phyloP scores from a whole-genome alignment of 2,797 vertebrate genomes.

The Notolepis coatsorum region DNA sequence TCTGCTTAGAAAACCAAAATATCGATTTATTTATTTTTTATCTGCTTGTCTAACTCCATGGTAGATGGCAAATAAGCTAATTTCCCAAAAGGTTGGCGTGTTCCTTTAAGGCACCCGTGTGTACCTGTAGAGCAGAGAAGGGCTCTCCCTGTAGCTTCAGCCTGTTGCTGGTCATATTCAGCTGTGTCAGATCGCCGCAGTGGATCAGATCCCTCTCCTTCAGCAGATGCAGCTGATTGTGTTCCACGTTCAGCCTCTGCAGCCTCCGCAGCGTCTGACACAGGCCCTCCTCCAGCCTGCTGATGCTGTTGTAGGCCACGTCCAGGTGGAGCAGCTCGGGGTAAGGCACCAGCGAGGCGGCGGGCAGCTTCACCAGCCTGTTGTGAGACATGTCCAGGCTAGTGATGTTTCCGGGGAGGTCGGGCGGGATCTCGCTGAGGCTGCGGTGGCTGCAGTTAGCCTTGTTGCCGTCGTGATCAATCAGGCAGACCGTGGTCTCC shows the following conservation, averaged over 20 bases:
- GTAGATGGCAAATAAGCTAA: no score
- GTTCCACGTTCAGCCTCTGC: constrained; percentile 81
- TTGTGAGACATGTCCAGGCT: constrained; percentile 92
- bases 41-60: no score
- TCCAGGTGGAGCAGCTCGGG: constrained; percentile 78
- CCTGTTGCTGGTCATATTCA: constrained; percentile 86
- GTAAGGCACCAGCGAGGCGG: constrained; percentile 82
- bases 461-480: constrained; percentile 60
- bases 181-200: constrained; percentile 78
- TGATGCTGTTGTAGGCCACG: constrained; percentile 86
- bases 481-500: constrained; percentile 71
- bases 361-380: constrained; percentile 72
- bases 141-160: constrained; percentile 83
- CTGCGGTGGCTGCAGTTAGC: constrained; percentile 93
- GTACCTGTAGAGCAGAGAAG: constrained; percentile 80
- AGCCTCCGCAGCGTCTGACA: constrained; percentile 83
- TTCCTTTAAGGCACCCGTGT: no score
- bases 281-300: constrained; percentile 77
- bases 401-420: constrained; percentile 88
- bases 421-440: constrained; percentile 81
- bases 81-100: no score
- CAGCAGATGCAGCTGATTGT: constrained; percentile 85
- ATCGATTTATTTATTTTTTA: no score
- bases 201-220: constrained; percentile 75
- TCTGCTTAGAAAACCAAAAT: no score